These are phyloP conservation scores for Phrynocephalus forsythii DNA, from an alignment of 2,797 vertebrate genomes.

Conservation along the genomic window DNA sequence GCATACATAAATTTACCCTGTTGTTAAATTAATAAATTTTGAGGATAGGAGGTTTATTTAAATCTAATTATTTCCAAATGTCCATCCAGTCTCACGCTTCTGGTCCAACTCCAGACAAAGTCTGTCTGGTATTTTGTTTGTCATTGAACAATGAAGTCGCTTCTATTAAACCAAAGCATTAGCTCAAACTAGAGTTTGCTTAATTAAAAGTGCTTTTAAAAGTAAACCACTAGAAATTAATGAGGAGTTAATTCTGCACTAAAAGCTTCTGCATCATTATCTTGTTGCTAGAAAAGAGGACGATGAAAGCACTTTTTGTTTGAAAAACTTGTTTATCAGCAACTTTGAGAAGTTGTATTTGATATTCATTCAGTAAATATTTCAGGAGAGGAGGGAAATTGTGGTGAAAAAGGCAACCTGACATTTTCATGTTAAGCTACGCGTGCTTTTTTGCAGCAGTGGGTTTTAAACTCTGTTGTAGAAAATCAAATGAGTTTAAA, in stretches of 20 bases:
- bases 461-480: neutral
- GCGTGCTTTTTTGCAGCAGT: neutral
- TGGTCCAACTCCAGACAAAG: neutral
- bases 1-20: neutral
- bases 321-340: constrained; percentile 2
- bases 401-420: neutral
- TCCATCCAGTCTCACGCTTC: neutral
- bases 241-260: constrained; percentile 22
- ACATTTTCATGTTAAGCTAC: neutral
- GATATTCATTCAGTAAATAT: neutral
- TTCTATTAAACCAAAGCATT: constrained; percentile 17
- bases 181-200: constrained; percentile 25
- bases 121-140: neutral
- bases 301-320: constrained; percentile 17
- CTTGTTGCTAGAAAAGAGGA: constrained; percentile 1
- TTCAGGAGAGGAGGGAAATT: neutral
- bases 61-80: constrained; percentile 7
- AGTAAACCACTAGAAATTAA: constrained; percentile 25
- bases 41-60: neutral
- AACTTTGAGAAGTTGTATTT: neutral
- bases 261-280: constrained; percentile 10
- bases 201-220: constrained; percentile 34
- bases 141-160: neutral
- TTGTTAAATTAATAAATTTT: neutral
- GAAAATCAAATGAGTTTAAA: neutral